Conservation (phyloP, 2,113 vertebrate genomes). For the Miniopterus natalensis region DNA sequence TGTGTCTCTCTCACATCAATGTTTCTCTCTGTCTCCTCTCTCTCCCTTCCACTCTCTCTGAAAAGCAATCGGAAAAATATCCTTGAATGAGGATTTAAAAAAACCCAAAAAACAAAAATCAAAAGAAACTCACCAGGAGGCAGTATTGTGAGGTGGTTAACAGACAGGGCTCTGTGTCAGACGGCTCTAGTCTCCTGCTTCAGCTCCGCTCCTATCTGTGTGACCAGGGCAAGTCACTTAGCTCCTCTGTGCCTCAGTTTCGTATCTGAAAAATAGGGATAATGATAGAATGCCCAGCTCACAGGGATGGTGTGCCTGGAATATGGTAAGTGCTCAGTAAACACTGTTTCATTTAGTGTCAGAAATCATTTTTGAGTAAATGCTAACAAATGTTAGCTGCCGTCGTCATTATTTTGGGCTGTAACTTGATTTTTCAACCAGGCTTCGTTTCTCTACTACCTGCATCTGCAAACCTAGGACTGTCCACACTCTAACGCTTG, state of each 20-base stretch:
- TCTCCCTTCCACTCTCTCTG: no score
- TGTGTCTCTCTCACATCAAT: no score
- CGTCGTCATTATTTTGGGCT: background rate
- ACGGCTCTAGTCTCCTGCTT: background rate
- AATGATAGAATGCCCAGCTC: conserved; percentile 19
- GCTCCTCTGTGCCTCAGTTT: background rate
- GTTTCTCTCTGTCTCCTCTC: no score
- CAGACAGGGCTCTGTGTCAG: background rate
- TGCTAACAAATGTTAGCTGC: background rate
- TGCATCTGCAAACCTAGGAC: background rate
- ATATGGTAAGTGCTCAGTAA: background rate
- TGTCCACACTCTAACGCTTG: background rate
- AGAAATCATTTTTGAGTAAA: conserved; percentile 42
- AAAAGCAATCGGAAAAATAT: no score
- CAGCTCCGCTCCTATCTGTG: background rate
- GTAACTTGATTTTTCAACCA: background rate
- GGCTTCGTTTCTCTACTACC: background rate
- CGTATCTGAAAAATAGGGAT: background rate
- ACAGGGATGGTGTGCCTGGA: background rate
- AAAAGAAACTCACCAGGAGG: background rate
- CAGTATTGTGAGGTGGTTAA: background rate
- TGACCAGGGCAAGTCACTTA: background rate
- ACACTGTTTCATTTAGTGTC: background rate
- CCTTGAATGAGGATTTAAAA: no score
- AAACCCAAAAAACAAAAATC: no score